Conservation (phyloP, 1,140 invertebrate genomes). For the Nautilus pompilius region DNA sequence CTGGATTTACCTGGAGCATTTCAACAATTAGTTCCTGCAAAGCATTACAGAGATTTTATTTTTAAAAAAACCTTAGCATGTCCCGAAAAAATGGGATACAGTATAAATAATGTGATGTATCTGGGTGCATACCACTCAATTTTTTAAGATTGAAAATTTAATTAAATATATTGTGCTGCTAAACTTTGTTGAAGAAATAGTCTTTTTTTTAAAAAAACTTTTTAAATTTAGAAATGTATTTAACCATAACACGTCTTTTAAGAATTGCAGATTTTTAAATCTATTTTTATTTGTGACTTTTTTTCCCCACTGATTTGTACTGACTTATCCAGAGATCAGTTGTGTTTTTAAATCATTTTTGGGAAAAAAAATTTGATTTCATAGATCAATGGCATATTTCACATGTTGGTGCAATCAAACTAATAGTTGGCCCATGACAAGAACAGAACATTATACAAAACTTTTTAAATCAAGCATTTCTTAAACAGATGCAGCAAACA, state of each 20-base stretch:
- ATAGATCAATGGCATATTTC: neutral
- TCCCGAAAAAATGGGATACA: neutral
- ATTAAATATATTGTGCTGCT: neutral
- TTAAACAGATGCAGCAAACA: neutral
- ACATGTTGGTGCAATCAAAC: neutral
- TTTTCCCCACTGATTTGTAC: no score
- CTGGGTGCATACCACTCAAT: constrained; percentile 4
- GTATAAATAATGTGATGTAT: neutral
- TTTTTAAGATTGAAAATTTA: neutral
- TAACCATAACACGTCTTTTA: no score
- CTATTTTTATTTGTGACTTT: no score
- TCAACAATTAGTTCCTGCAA: constrained; percentile 67
- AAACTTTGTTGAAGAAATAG: neutral
- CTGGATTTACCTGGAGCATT: constrained; percentile 86
- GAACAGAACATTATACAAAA: neutral
- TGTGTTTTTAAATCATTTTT: neutral
- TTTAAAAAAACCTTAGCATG: neutral
- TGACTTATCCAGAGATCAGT: neutral
- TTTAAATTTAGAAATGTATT: no score
- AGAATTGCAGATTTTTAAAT: no score
- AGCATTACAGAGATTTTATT: neutral
- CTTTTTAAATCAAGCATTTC: neutral
- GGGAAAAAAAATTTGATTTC: neutral
- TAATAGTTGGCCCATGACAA: neutral
- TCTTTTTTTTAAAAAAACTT: neutral